Base-by-base conservation (phyloP, 2,797 vertebrate genomes). In the Enoplosus armatus region DNA sequence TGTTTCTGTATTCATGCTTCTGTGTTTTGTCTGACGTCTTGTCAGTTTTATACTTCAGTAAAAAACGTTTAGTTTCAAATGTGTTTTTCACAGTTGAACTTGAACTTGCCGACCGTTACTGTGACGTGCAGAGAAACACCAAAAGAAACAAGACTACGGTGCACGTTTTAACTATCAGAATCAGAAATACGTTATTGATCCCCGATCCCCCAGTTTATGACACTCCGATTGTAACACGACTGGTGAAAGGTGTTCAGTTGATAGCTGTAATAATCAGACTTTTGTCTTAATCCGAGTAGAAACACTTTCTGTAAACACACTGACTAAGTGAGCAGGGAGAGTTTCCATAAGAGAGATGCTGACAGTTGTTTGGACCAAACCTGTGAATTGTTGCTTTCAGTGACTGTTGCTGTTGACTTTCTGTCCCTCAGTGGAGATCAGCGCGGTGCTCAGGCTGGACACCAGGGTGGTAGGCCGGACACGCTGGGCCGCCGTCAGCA, bases 371-470 rank as follows among this genome's bases (percentile, higher is more conserved):
- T 0, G 53, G 2, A n/a, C 66, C 8, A 2, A 51, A 37, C n/a
- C 16, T 62, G 26, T 51, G 24, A 29, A 15, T 5, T 12, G 24
- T 45, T 27, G 24, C 18, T 11, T 51, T 27, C 43, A 6, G 50
- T 79, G 43, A 35, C 2, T 12, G 7, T 69, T 55, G 1, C 27
- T n/a, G n/a, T n/a, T n/a, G n/a, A n/a, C n/a, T 39, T 39, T 50
- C 12, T 54, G 31, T 50, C 41, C 61, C 14, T 18, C 82, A 92
- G 95, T 75, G 3, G 96, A 97, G 73, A 93, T 96, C 64, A 91
- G 97, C 26, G 97, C 96, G 0, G 94, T 96, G 61, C 93, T 99
- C 59, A 95, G 97, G 75, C 92, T 98, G 70, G 97, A 98, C 85
- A 96, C 95, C 79, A 96, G 96, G 29, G 65, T 88, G 1, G 96